Base-by-base conservation (phyloP, 2,113 vertebrate species). In the Henicopernis longicauda region DNA sequence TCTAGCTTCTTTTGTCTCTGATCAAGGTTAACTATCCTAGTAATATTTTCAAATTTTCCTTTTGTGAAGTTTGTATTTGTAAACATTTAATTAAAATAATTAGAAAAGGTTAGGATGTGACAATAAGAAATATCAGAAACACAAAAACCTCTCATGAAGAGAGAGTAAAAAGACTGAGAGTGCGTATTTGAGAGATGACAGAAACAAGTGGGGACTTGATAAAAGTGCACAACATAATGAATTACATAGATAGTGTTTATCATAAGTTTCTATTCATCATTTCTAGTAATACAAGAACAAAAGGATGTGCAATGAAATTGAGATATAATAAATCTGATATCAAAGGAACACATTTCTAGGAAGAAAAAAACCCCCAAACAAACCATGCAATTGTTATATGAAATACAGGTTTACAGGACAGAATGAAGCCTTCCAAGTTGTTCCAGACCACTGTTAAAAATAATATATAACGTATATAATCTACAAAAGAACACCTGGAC, bases 21-120 rank as follows among this genome's bases (percentile, higher is more conserved):
- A 94, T 85, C 38, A 90, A 91, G 95, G 90, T 95, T 95, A 89
- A 85, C 72, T 76, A 89, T 29, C 34, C 36, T 57, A 85, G 78
- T 58, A 45, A 76, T 61, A 77, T 82, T 94, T 82, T 90, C 78
- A 90, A 83, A 78, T 49, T 92, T 92, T 92, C 66, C 74, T 79
- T 77, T 88, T 82, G 54, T 57, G 38, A 90, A 6, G 1, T 52
- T 57, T 85, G 26, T 58, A 76, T 91, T 92, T 88, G 78, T 87
- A 91, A 95, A 97, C 66, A 97, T 58, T 90, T 88, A 88, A 96
- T 92, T 91, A 86, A 95, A 93, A 80, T 86, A 73, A 94, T 95
- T 90, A 93, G 49, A 92, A 71, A 10, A 82, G 49, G 70, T 92
- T 92, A 90, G 52, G 71, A 92, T 1, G 1, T 44, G 77, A 84